Evolutionary conservation across 2,113 vertebrate genomes (phyloP), one percentile per base, ranked within the genome.

Genomic region (Sinocyclocheilus maitianheensis): DNA sequence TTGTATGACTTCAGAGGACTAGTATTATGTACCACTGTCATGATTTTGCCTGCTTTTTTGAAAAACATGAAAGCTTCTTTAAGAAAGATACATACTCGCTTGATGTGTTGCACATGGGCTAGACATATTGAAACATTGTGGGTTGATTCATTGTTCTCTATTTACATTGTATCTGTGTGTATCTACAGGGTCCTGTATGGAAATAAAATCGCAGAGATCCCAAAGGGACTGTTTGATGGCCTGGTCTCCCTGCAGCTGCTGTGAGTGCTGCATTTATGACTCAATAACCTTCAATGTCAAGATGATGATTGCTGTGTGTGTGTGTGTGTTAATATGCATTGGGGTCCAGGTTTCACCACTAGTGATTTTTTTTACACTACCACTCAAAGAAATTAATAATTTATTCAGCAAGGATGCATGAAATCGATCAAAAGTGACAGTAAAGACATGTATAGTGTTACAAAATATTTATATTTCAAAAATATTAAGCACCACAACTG

Each of bases 191-290:
- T 99, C 43, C 95, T 99, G 40, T 99, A 99, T 72, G 97, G 98
- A 90, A 99, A 99, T 95, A 99, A 99, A 95, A 99, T 99, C 93
- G 95, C 97, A 0, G 97, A 99, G 94, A 96, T 99, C 90, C 96
- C 97, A 90, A 99, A 98, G 91, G 97, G 97, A 87, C 94, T 99
- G 87, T 99, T 99, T 93, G 97, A 99, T 89, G 98, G 97, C 90
- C 97, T 99, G 85, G 96, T 96, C 90, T 99, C 98, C 87, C 95
- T 99, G 72, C 97, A 99, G 93, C 95, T 99, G 88, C 96, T 99
- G 98, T 99, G 94, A 99, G 98, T 99, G 95, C 91, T 72, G 63
- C 80, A 72, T 86, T 69, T 62, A 4, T 67, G 71, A 30, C 24
- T 77, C 37, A 81, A 40, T 62, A 81, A 88, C 58, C 69, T 62